phyloP scores from a whole-genome alignment of 2,113 vertebrate genomes.

The Cepphus grylle region DNA sequence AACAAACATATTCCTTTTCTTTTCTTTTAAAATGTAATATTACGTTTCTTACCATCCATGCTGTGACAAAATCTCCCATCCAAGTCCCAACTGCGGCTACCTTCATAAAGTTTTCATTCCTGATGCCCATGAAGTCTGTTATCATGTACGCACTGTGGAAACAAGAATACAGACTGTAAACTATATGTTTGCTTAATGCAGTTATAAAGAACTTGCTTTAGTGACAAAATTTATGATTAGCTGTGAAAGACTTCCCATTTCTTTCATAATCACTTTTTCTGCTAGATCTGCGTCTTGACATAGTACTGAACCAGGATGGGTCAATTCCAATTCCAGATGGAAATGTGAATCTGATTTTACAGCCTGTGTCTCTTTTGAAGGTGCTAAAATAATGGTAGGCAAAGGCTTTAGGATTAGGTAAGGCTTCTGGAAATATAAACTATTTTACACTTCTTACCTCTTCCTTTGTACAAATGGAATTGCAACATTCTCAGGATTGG shows the following conservation, averaged over 20 bases:
- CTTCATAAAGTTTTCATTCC: slow-evolving; percentile 99
- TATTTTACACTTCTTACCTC: slow-evolving; percentile 8
- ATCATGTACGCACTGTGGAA: slow-evolving; percentile 88
- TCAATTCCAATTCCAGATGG: slow-evolving; percentile 15
- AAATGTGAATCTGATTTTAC: not conserved
- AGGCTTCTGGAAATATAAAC: not conserved
- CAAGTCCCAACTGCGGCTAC: slow-evolving; percentile 96
- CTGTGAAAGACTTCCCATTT: not conserved
- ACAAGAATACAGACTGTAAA: slow-evolving; percentile 63
- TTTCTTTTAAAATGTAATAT: not conserved
- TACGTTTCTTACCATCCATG: slow-evolving; percentile 92
- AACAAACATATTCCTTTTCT: not conserved
- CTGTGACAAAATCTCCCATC: slow-evolving; percentile 99
- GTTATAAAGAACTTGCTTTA: not conserved
- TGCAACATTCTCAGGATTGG: not conserved
- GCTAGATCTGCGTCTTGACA: not conserved
- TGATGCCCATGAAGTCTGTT: slow-evolving; percentile 97
- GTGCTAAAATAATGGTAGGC: not conserved
- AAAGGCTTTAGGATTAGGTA: slow-evolving; percentile 15
- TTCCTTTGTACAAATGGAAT: not conserved
- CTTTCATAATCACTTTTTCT: not conserved
- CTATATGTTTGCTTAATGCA: not conserved
- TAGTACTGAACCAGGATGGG: not conserved
- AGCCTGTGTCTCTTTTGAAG: not conserved
- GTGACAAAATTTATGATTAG: not conserved